Conservation (phyloP, 1,140 invertebrate species). For the Drosophila elegans region DNA sequence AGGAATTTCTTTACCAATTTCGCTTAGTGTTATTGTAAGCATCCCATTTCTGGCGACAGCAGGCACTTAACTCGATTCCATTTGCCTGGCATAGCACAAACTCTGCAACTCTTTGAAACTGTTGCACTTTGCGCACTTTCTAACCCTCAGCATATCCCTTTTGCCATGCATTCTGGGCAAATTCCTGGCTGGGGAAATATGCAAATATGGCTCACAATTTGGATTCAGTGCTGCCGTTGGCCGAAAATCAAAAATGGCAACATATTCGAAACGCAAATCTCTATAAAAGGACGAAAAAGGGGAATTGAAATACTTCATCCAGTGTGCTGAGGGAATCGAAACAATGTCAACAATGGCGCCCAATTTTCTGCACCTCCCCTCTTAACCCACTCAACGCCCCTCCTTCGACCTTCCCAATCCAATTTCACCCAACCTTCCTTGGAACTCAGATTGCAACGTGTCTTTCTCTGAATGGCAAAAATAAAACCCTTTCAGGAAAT, state of each 20-base stretch:
- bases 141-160: not conserved
- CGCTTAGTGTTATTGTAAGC: not conserved
- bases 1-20: not conserved
- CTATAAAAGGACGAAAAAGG: conserved; percentile 3
- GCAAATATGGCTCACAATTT: not conserved
- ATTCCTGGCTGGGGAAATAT: conserved; percentile 8
- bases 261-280: conserved; percentile 8
- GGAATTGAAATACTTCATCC: conserved; percentile 12
- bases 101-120: conserved; percentile 50
- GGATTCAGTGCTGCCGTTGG: conserved; percentile 3
- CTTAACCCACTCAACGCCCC: not conserved
- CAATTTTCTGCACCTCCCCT: conserved; percentile 13
- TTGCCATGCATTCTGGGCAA: not conserved
- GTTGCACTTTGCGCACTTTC: conserved; percentile 43
- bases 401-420: too few relatives aligned
- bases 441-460: not conserved
- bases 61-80: conserved; percentile 45
- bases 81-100: conserved; percentile 24
- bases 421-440: conserved; percentile 1
- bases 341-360: conserved; percentile 42
- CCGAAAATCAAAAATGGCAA: conserved; percentile 24
- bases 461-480: not conserved
- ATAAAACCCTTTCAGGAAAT: not conserved
- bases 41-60: not conserved
- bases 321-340: conserved; percentile 16